phyloP scores from a whole-genome alignment of 2,888 invertebrate species.

The Watsonalla binaria region DNA sequence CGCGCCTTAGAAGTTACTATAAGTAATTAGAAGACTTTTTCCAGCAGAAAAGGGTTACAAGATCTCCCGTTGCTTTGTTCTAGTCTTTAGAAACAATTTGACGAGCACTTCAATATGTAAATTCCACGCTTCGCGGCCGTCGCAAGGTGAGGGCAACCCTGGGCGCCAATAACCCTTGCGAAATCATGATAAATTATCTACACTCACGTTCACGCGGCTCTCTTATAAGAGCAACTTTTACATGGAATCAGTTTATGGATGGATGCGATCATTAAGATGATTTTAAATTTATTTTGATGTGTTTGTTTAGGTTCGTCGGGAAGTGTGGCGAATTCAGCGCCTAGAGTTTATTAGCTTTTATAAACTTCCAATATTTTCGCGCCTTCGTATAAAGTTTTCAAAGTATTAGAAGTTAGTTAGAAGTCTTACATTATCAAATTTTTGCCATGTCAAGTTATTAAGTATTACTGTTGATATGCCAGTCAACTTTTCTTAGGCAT shows the following conservation, averaged over 20 bases:
- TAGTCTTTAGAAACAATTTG: constrained; percentile 48
- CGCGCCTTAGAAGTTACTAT: not conserved
- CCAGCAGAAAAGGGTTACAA: constrained; percentile 4
- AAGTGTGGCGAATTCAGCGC: too few species aligned
- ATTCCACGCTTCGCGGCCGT: constrained; percentile 48
- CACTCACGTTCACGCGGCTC: constrained; percentile 60
- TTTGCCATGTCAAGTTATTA: too few species aligned
- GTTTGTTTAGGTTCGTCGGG: too few species aligned
- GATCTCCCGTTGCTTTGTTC: constrained; percentile 19
- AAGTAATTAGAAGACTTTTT: constrained; percentile 10
- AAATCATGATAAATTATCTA: constrained; percentile 77
- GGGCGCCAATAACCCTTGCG: constrained; percentile 67
- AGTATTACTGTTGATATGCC: too few species aligned
- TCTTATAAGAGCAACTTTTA: constrained; percentile 47
- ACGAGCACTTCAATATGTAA: constrained; percentile 57
- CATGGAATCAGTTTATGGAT: constrained; percentile 12
- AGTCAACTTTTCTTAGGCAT: too few species aligned
- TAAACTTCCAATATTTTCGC: too few species aligned
- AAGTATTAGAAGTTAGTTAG: too few species aligned
- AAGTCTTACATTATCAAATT: too few species aligned
- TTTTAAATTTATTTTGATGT: too few species aligned
- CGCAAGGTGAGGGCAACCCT: constrained; percentile 49
- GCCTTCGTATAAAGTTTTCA: too few species aligned
- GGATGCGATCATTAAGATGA: constrained; percentile 30
- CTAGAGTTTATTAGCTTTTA: too few species aligned